Percentiles rank a stretch among this genome's conserved stretches.
phyloP scores from a whole-genome alignment of 1,140 invertebrate species.

The Dermatophagoides farinae region DNA sequence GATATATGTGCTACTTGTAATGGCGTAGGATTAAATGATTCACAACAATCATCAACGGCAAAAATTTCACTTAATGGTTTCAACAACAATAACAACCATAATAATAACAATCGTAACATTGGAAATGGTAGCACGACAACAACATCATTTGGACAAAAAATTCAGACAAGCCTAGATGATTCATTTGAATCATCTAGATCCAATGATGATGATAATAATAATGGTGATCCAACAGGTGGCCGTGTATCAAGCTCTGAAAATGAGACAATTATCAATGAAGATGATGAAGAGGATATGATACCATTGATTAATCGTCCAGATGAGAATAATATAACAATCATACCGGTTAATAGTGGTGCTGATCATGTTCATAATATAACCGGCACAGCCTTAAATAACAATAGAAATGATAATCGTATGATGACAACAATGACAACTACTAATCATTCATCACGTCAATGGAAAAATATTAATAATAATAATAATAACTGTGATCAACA shows the following conservation, averaged over 20 bases:
- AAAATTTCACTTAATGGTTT: neutral
- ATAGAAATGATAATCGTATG: neutral
- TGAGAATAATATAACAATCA: conserved; percentile 1
- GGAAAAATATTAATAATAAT: neutral
- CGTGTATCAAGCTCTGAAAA: neutral
- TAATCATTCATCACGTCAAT: neutral
- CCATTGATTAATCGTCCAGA: neutral
- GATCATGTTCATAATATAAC: neutral
- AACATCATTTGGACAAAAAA: neutral
- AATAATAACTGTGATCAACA: neutral
- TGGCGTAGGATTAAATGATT: neutral
- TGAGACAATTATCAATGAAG: neutral
- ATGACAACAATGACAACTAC: no score
- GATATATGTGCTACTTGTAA: neutral
- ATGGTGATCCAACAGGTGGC: no score
- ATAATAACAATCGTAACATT: neutral
- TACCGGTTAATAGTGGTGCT: conserved; percentile 3
- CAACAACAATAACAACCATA: no score
- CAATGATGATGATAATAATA: no score
- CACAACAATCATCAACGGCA: neutral
- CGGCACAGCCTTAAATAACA: neutral
- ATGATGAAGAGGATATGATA: neutral
- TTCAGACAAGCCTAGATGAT: no score
- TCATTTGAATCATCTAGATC: no score
- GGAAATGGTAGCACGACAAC: neutral